These are phyloP conservation scores for Vidua macroura DNA, from an alignment of 2,113 vertebrate species.

Conservation along the genomic window DNA sequence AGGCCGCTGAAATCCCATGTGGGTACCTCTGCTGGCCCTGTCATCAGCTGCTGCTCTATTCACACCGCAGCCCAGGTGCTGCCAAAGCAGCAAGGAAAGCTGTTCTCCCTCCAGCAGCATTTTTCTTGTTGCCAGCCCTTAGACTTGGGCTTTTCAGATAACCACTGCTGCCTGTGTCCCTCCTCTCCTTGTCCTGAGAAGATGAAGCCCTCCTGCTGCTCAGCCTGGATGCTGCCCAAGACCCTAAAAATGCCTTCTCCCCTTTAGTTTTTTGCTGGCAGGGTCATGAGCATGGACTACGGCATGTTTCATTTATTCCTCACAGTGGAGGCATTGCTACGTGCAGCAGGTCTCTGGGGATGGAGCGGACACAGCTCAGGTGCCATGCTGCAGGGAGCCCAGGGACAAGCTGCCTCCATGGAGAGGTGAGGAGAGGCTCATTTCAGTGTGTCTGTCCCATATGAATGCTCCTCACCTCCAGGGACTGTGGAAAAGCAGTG, in stretches of 20 bases:
- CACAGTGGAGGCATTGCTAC: background rate
- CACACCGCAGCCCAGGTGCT: background rate
- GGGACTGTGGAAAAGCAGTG: background rate
- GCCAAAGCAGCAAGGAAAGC: background rate
- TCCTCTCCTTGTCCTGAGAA: background rate
- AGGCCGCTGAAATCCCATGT: accelerated
- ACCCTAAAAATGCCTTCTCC: background rate
- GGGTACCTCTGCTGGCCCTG: background rate
- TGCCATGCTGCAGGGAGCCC: accelerated
- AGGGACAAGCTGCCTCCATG: background rate
- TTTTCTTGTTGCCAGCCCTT: background rate
- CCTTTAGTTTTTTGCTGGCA: background rate
- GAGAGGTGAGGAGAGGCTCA: background rate
- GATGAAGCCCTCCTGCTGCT: background rate
- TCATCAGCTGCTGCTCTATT: background rate
- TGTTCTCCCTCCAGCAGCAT: background rate
- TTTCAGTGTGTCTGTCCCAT: background rate
- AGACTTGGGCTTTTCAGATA: background rate
- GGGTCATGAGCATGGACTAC: background rate
- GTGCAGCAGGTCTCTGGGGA: background rate
- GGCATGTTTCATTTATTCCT: background rate
- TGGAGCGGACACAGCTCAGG: accelerated
- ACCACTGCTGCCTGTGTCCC: background rate
- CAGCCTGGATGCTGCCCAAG: background rate
- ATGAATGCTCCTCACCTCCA: background rate